Evolutionary conservation across 2,797 vertebrate species (phyloP), one percentile per base, ranked within the genome.

Genomic region (Coregonus suidteri): DNA sequence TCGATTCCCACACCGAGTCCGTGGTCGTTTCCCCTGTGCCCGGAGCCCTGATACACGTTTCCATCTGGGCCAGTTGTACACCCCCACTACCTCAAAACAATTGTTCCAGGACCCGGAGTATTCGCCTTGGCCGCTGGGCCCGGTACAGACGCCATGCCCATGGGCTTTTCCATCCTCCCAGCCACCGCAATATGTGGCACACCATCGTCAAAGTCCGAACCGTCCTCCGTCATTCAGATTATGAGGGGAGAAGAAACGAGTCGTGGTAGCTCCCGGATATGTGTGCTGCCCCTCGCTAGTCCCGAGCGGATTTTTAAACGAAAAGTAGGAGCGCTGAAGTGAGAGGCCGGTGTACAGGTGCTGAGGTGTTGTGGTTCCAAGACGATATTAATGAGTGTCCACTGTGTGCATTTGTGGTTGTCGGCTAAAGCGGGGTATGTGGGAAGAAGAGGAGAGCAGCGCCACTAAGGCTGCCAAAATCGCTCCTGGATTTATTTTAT

Each of bases 31-130:
- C 84, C 97, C 97, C 84, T 98, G 96, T 66, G 96, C 94, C 97
- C 97, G 98, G 93, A 96, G 81, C 97, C 97, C 91, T 94, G 94
- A 92, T 95, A 98, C 76, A 95, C 90, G 91, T 98, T 98, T 79
- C 97, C 97, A 89, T n/a, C 96, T 97, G 92, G 97, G 97, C 97
- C 97, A 98, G 92, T 96, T 98, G 94, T 98, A 98, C 79, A 94
- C 94, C 54, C 97, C 97, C 53, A 96, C 95, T 91, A 96, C 94
- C 92, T 98, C 97, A 88, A 98, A 98, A 65, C 97, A 96, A 86
- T 94, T 95, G 20, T 94, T 94, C 97, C 97, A 98, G 69, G 96
- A 97, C 75, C 97, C 97, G 67, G 96, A 92, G 92, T 97, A 98
- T 88, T 98, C 97, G 88, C 97, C 97, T 92, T 97, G 97, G 88